These are phyloP conservation scores for Oophaga sylvatica DNA, from an alignment of 2,797 vertebrate species.

Conservation along the genomic window DNA sequence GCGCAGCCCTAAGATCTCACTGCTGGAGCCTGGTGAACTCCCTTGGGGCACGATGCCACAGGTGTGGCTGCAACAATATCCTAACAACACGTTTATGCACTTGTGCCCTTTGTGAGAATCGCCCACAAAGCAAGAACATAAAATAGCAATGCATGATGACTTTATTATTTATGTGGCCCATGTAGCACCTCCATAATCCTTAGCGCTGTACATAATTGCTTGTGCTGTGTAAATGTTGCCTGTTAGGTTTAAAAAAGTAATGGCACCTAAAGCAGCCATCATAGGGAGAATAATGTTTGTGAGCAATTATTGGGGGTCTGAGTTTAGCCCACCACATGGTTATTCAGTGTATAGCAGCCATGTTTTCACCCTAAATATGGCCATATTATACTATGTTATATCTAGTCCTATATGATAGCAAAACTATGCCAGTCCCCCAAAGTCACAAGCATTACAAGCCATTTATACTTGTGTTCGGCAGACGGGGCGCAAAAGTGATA, in stretches of 20 bases:
- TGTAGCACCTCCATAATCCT: not conserved
- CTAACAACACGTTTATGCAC: not conserved
- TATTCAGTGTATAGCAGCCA: too few species aligned
- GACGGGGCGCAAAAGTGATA: not conserved
- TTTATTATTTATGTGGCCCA: not conserved
- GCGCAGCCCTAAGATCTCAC: not conserved
- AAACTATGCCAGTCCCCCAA: too few species aligned
- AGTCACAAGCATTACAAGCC: too few species aligned
- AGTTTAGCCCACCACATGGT: too few species aligned
- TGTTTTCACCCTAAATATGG: too few species aligned
- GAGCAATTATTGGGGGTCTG: not conserved
- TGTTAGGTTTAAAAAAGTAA: not conserved
- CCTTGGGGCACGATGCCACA: conserved; percentile 20
- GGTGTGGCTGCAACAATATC: conserved; percentile 22
- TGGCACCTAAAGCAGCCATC: not conserved
- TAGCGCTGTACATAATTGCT: not conserved
- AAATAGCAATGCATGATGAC: not conserved
- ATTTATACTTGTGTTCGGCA: too few species aligned
- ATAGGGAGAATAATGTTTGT: not conserved
- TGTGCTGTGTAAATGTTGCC: not conserved
- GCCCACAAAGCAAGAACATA: not conserved
- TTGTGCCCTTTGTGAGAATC: not conserved
- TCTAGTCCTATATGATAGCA: too few species aligned
- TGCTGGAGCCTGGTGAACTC: not conserved
- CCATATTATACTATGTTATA: too few species aligned